phyloP scores from a whole-genome alignment of 64 coral and sea anemone species.

The Anthopleura sola region DNA sequence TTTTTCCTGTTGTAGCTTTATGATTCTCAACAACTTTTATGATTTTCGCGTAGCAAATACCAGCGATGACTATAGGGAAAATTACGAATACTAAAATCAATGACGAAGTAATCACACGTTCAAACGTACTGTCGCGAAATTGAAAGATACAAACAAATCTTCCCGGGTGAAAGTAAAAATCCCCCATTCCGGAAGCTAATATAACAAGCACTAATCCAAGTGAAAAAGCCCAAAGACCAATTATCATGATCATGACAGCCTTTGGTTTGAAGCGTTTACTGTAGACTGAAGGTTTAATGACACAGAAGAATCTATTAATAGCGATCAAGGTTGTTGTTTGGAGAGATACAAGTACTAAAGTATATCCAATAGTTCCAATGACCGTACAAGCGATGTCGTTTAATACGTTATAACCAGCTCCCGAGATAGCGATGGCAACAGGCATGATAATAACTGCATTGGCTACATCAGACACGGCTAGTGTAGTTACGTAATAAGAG shows the following conservation, averaged over 20 bases:
- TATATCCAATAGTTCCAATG: conserved; percentile 8
- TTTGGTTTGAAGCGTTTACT: conserved; percentile 12
- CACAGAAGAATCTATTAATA: conserved; percentile 36
- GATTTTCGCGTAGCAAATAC: neutral
- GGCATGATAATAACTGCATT: conserved; percentile 29
- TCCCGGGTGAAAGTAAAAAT: neutral
- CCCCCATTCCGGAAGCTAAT: neutral
- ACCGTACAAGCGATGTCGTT: conserved; percentile 15
- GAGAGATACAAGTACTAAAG: conserved; percentile 31
- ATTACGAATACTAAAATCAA: neutral
- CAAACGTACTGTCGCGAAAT: neutral
- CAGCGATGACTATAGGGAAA: neutral
- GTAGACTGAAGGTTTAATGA: conserved; percentile 22
- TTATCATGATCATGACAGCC: neutral
- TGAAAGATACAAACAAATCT: neutral
- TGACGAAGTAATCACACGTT: neutral
- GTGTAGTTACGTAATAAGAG: conserved; percentile 14
- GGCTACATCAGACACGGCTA: conserved; percentile 36
- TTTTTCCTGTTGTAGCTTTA: neutral
- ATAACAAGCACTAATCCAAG: neutral
- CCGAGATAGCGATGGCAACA: conserved; percentile 11
- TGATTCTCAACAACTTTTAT: neutral
- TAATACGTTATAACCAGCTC: neutral
- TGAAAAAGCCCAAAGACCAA: neutral
- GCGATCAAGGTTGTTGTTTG: conserved; percentile 41